Evolutionary conservation across 2,888 invertebrate species (phyloP).

Genomic region (Sericinus montela): DNA sequence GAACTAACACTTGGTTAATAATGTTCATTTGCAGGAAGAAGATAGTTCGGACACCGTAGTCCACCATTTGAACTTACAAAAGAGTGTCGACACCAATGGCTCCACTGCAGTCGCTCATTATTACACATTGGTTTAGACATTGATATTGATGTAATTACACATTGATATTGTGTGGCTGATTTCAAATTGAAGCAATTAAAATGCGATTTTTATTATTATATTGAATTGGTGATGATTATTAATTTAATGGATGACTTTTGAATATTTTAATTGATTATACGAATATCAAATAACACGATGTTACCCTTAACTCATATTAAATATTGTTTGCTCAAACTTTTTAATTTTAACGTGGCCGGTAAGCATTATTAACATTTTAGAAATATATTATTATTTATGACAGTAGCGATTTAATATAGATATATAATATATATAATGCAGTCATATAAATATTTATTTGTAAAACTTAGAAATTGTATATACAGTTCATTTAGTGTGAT

Average conservation of each 20-base stretch:
- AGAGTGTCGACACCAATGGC: constrained; percentile 33
- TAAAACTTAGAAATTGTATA: background rate
- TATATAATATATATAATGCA: background rate
- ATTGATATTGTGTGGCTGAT: background rate
- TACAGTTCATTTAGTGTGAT: background rate
- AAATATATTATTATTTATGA: too few species aligned
- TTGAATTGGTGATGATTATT: background rate
- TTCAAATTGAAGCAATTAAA: background rate
- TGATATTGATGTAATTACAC: background rate
- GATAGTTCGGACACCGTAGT: constrained; percentile 37
- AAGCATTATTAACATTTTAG: background rate
- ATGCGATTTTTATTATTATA: background rate
- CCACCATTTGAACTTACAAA: constrained; percentile 43
- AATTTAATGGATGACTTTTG: too few species aligned
- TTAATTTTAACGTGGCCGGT: background rate
- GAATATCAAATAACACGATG: background rate
- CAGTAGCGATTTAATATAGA: too few species aligned
- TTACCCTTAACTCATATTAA: constrained; percentile 1
- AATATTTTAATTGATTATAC: too few species aligned
- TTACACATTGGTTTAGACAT: constrained; percentile 47
- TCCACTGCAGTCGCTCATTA: constrained; percentile 47
- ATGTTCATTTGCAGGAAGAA: constrained; percentile 31
- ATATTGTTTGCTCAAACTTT: constrained; percentile 4
- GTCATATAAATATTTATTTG: constrained; percentile 1
- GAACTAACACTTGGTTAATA: too few species aligned